phyloP scores from a whole-genome alignment of 2,888 invertebrate genomes.

The Drosophila niveifrons region DNA sequence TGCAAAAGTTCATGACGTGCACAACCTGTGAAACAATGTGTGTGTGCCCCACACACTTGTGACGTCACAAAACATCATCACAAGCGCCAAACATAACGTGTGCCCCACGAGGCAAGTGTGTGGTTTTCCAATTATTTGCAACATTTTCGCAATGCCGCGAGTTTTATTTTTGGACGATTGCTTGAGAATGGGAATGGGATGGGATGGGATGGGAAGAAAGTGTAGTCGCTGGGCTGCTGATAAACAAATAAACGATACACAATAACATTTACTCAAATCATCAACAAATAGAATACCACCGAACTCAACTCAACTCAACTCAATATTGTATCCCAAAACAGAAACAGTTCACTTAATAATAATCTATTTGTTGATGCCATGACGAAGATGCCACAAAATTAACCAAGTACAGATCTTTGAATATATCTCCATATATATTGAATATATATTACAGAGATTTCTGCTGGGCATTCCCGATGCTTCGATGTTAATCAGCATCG shows the following conservation, averaged over 20 bases:
- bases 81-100: slow-evolving; percentile 44
- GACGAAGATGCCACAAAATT: slow-evolving; percentile 49
- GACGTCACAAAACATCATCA: slow-evolving; percentile 58
- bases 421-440: background rate
- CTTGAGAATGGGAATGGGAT: too few species aligned
- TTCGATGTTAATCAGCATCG: slow-evolving; percentile 40
- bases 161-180: slow-evolving; percentile 72
- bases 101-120: slow-evolving; percentile 29
- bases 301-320: slow-evolving; percentile 23
- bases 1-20: slow-evolving; percentile 54
- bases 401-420: background rate
- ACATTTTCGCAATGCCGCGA: slow-evolving; percentile 32
- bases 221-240: slow-evolving; percentile 2
- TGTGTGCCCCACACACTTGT: slow-evolving; percentile 35
- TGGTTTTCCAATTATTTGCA: slow-evolving; percentile 33
- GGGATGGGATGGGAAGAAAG: background rate
- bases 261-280: slow-evolving; percentile 27
- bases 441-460: slow-evolving; percentile 5
- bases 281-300: slow-evolving; percentile 31
- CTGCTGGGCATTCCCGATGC: slow-evolving; percentile 30
- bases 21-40: slow-evolving; percentile 38
- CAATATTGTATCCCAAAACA: slow-evolving; percentile 15
- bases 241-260: slow-evolving; percentile 45
- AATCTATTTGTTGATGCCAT: slow-evolving; percentile 64
- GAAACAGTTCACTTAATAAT: slow-evolving; percentile 67